Evolutionary conservation across 2,888 invertebrate species (phyloP), one percentile per base, ranked within the genome.

Genomic region (Autographa gamma): DNA sequence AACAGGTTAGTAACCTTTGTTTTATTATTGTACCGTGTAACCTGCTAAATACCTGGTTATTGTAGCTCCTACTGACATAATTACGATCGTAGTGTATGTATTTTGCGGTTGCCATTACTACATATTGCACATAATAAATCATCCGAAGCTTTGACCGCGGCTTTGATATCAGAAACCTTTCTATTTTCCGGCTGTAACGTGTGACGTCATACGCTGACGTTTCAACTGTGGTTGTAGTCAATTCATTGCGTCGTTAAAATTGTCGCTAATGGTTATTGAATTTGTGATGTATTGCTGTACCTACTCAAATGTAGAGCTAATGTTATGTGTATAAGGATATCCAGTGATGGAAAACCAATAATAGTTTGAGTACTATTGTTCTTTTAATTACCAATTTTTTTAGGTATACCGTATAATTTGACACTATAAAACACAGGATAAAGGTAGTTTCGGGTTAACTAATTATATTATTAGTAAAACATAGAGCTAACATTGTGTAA

Each of bases 141-240:
- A 60, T 61, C 32, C 16, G 56, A 32, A 52, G 59, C 38, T 71
- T 58, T 43, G 58, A 25, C 59, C 59, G 52, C 63, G 13, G 19
- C 25, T 7, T 56, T 56, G 41, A 65, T 67, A 67, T 54, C 34
- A 48, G 63, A 71, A 64, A 54, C 54, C 63, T 61, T 66, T 77
- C 62, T 69, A 61, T 66, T 65, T 43, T 48, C 48, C 48, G 43
- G 63, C 56, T 34, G 18, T 54, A 60, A 56, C 61, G 31, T 18
- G 56, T 76, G 77, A 80, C 76, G 76, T 79, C 76, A 75, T 32
- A 65, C 60, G 52, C 60, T 71, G 71, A 68, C 56, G 64, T 68
- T 71, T 61, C 32, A n/a, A 58, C 31, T 60, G 65, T 63, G 63
- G 74, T 66, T 74, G 73, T 65, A 63, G 63, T 64, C 48, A 65